These are phyloP conservation scores for Laothoe populi DNA, from an alignment of 2,888 invertebrate species.

Conservation along the genomic window DNA sequence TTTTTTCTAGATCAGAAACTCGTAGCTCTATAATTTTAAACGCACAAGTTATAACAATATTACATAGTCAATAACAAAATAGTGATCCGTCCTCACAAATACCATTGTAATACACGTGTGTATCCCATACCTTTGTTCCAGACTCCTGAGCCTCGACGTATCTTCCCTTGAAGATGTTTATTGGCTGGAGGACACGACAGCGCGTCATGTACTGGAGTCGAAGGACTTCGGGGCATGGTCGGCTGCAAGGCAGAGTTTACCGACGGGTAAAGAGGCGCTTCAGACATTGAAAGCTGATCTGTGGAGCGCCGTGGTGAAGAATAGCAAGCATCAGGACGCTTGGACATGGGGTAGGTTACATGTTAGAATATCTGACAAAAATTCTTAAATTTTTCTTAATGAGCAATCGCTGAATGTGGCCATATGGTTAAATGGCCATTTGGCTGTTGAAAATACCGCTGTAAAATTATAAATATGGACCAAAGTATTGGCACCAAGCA, in stretches of 20 bases:
- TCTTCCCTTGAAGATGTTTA: slow-evolving; percentile 95
- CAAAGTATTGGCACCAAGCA: too few species aligned
- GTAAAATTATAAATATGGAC: too few species aligned
- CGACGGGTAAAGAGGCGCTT: slow-evolving; percentile 92
- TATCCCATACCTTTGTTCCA: slow-evolving; percentile 50
- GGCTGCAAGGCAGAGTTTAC: slow-evolving; percentile 91
- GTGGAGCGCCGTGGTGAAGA: slow-evolving; percentile 94
- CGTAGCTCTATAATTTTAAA: too few species aligned
- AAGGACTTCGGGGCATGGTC: slow-evolving; percentile 93
- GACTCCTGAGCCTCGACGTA: slow-evolving; percentile 91
- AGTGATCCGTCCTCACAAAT: background rate
- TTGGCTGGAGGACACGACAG: slow-evolving; percentile 93
- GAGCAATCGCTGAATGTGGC: too few species aligned
- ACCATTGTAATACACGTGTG: background rate
- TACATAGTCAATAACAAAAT: too few species aligned
- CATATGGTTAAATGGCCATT: too few species aligned
- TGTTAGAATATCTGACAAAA: background rate
- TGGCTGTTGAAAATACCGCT: too few species aligned
- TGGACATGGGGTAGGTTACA: slow-evolving; percentile 91
- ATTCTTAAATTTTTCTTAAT: background rate
- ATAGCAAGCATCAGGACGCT: slow-evolving; percentile 93
- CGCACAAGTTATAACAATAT: too few species aligned
- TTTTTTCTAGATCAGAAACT: too few species aligned
- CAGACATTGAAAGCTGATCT: slow-evolving; percentile 92
- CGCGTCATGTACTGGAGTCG: slow-evolving; percentile 89